Evolutionary conservation across 2,113 vertebrate species (phyloP), one percentile per base, ranked within the genome.

Genomic region (Stigmatopora nigra): DNA sequence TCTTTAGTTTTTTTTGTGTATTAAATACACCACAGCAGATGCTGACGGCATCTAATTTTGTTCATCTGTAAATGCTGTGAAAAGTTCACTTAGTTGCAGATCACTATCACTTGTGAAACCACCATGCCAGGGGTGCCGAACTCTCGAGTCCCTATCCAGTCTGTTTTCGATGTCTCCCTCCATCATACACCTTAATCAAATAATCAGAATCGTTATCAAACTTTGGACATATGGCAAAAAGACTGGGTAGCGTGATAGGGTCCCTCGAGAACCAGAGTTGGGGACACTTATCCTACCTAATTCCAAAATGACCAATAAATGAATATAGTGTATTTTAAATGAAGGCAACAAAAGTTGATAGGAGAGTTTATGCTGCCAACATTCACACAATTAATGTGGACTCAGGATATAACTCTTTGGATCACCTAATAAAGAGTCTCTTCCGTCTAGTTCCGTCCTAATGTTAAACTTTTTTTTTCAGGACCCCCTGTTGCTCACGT

Each of bases 401-500:
- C 41, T 13, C 7, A 22, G 13, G 7, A 45, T 7, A 45, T n/a
- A 61, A 15, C 59, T 41, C 19, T 61, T 38, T 22, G 41, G 59
- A 14, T 22, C 59, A 22, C 59, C 59, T n/a, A 0, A 59, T 14
- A 10, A 17, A 13, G 11, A 47, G 17, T 31, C 44, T 25, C 7
- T 46, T 9, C 22, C n/a, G 16, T 6, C 3, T 22, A 4, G 20
- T 3, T 16, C 36, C 13, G 1, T 22, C n/a, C 16, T 20, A 20
- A 13, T 41, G 17, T 10, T 38, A 17, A 60, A 41, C 17, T 19
- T 44, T 61, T 45, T 53, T 13, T 13, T 47, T 19, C 52, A 25
- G 52, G 17, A 2, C n/a, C 35, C 60, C 64, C 14, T 7, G 2
- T 59, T 36, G 12, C 46, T 3, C 53, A 79, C 78, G 78, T 69